A percentile compares a stretch with the other conserved stretches of the same genome.
Conservation (phyloP, 1,140 invertebrate genomes). For the Melanaphis sacchari region DNA sequence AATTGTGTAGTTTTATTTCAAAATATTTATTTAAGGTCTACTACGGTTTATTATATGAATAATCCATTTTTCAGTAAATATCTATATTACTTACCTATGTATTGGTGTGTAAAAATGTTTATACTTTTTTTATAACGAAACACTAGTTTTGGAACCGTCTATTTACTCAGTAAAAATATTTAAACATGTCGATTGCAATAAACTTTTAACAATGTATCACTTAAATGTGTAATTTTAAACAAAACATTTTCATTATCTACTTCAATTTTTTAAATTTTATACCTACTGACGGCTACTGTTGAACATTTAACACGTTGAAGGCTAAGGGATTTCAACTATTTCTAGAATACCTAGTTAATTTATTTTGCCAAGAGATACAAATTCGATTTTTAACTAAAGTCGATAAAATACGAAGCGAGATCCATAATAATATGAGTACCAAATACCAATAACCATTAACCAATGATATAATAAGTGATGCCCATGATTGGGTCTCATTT, state of each 20-base stretch:
- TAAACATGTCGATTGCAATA: not conserved
- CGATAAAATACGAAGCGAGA: no score
- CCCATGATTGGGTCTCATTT: no score
- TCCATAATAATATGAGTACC: no score
- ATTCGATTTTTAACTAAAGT: no score
- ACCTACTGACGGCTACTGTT: not conserved
- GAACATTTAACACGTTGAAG: not conserved
- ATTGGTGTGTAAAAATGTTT: not conserved
- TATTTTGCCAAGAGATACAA: no score
- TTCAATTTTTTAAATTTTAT: not conserved
- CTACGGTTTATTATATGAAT: no score
- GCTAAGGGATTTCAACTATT: no score
- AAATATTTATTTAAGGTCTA: no score
- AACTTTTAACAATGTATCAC: not conserved
- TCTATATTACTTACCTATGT: not conserved
- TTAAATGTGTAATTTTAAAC: not conserved
- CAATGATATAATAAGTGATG: no score
- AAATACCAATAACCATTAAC: no score
- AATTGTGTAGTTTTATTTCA: not conserved
- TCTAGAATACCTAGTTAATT: no score
- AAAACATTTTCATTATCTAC: not conserved
- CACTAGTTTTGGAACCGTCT: not conserved
- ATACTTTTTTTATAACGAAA: not conserved
- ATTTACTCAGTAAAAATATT: not conserved
- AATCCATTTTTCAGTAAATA: not conserved